Percentiles rank a stretch among this genome's conserved stretches.
These are phyloP conservation scores for Phrynosoma blainvillii DNA, from an alignment of 2,113 vertebrate species.

Conservation along the genomic window DNA sequence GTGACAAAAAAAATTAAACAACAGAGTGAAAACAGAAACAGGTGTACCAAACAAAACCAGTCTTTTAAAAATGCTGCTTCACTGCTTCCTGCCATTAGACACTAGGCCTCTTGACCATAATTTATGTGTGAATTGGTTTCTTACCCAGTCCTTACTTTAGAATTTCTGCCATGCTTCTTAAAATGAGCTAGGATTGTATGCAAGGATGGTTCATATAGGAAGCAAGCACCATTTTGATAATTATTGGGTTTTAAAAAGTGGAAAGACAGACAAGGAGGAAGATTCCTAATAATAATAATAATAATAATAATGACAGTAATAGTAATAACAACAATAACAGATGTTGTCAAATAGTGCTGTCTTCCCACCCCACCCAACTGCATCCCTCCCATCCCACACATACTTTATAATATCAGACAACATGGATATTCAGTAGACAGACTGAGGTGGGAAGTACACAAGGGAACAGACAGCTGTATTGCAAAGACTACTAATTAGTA, in stretches of 20 bases:
- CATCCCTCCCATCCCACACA: not conserved
- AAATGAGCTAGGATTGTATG: not conserved
- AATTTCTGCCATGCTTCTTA: not conserved
- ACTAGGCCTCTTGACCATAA: not conserved
- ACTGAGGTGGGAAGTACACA: not conserved
- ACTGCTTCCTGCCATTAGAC: not conserved
- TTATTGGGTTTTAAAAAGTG: not conserved
- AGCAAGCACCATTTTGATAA: not conserved
- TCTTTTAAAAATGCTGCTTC: not conserved
- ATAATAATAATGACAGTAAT: not conserved
- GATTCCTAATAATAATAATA: not conserved
- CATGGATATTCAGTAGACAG: not conserved
- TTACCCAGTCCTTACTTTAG: not conserved
- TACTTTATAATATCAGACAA: not conserved
- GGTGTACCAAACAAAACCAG: not conserved
- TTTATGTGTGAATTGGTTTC: not conserved
- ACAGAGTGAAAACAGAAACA: not conserved
- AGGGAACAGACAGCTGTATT: conserved; percentile 25
- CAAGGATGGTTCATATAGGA: not conserved
- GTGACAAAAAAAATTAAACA: not conserved
- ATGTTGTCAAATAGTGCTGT: not conserved
- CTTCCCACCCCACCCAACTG: not conserved
- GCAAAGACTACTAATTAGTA: conserved; percentile 34
- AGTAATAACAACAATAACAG: not conserved
- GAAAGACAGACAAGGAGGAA: not conserved